Percentiles rank a stretch among this genome's conserved stretches.
phyloP scores from a whole-genome alignment of 2,113 vertebrate genomes.

The Spilogale gracilis region DNA sequence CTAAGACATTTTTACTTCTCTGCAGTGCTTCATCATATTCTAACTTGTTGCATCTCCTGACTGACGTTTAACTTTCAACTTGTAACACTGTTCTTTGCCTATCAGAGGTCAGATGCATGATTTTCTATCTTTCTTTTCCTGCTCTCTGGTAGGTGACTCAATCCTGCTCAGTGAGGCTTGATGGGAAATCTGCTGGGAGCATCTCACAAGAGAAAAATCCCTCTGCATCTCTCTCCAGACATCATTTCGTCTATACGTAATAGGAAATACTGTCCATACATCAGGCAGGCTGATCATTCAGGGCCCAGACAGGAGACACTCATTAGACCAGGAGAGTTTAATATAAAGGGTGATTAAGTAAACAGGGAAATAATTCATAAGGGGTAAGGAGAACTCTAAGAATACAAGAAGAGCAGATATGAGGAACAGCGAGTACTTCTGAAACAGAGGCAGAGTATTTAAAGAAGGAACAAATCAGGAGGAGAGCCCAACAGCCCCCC shows the following conservation, averaged over 20 bases:
- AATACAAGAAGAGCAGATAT: not conserved
- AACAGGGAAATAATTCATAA: not conserved
- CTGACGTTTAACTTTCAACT: not conserved
- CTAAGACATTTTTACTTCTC: not conserved
- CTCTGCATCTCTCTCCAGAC: not conserved
- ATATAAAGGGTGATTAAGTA: not conserved
- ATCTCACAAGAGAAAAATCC: not conserved
- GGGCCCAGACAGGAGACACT: not conserved
- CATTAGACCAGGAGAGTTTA: not conserved
- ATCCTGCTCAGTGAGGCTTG: not conserved
- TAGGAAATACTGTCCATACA: not conserved
- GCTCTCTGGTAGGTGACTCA: not conserved
- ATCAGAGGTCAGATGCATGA: not conserved
- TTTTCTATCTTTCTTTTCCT: not conserved
- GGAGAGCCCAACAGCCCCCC: fast-evolving
- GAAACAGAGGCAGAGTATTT: not conserved
- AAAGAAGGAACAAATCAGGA: not conserved
- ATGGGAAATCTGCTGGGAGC: not conserved
- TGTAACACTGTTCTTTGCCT: not conserved
- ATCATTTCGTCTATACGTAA: not conserved
- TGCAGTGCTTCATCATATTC: not conserved
- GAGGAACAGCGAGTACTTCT: not conserved
- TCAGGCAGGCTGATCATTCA: not conserved
- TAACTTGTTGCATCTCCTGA: not conserved
- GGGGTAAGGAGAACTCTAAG: not conserved